phyloP scores from a whole-genome alignment of 1,140 invertebrate genomes.

The Drosophila tristis region DNA sequence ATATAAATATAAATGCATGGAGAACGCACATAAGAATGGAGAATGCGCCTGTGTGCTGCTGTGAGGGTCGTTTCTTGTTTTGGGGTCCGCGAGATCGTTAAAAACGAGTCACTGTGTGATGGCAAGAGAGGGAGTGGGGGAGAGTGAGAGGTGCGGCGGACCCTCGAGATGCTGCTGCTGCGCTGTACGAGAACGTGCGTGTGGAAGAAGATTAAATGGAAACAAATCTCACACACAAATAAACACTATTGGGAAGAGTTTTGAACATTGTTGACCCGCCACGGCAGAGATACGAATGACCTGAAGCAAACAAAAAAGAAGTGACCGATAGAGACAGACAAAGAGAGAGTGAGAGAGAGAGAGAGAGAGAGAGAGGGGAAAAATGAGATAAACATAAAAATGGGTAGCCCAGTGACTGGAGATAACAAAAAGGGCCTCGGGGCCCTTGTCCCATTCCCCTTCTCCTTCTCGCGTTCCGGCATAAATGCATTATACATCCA shows the following conservation, averaged over 20 bases:
- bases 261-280: conserved; percentile 11
- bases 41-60: not conserved
- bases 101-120: conserved; percentile 22
- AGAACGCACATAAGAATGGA: conserved; percentile 20
- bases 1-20: conserved; percentile 1
- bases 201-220: conserved; percentile 54
- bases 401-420: conserved; percentile 46
- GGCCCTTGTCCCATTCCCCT: too few relatives aligned
- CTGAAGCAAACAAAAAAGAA: conserved; percentile 43
- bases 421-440: conserved; percentile 41
- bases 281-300: conserved; percentile 33
- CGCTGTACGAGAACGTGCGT: conserved; percentile 24
- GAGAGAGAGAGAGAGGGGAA: conserved; percentile 7
- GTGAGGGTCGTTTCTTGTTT: conserved; percentile 47
- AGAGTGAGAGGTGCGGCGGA: conserved; percentile 22
- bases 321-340: conserved; percentile 13
- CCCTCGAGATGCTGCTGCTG: conserved; percentile 44
- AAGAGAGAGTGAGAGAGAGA: not conserved
- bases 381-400: conserved; percentile 61
- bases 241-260: conserved; percentile 24
- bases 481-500: conserved; percentile 30
- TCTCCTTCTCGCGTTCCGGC: conserved; percentile 1
- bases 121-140: not conserved
- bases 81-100: conserved; percentile 53
- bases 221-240: conserved; percentile 47